Percentiles rank a stretch among this genome's conserved stretches.
Conservation (phyloP, 1,140 invertebrate species). For the Daktulosphaira vitifoliae region DNA sequence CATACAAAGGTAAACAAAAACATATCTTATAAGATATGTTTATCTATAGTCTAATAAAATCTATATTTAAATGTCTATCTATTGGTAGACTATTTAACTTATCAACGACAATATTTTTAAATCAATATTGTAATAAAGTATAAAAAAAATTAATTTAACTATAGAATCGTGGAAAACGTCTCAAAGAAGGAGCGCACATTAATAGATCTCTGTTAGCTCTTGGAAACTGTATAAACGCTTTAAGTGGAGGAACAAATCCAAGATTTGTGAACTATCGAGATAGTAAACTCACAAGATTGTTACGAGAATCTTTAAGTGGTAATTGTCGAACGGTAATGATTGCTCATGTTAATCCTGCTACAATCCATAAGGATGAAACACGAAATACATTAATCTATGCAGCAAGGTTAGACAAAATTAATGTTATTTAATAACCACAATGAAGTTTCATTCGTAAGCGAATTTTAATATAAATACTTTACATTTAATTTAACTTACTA, state of each 20-base stretch:
- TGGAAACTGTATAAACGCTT: conserved; percentile 90
- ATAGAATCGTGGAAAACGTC: conserved; percentile 75
- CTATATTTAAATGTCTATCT: too few relatives aligned
- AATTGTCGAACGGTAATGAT: conserved; percentile 92
- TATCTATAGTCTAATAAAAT: too few relatives aligned
- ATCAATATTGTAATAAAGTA: too few relatives aligned
- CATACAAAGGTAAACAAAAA: conserved; percentile 64
- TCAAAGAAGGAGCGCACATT: conserved; percentile 91
- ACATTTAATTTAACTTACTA: too few relatives aligned
- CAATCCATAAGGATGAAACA: conserved; percentile 73
- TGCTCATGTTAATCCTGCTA: conserved; percentile 82
- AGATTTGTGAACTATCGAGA: conserved; percentile 90
- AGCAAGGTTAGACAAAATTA: conserved; percentile 53
- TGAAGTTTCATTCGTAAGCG: too few relatives aligned
- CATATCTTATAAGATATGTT: too few relatives aligned
- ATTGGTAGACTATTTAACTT: too few relatives aligned
- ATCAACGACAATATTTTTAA: too few relatives aligned
- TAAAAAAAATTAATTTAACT: too few relatives aligned
- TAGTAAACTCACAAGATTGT: conserved; percentile 77
- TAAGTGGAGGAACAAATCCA: conserved; percentile 66
- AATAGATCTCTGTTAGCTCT: conserved; percentile 83
- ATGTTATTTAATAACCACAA: too few relatives aligned
- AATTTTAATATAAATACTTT: too few relatives aligned
- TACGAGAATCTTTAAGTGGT: conserved; percentile 81
- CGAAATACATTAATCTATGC: conserved; percentile 90